Evolutionary conservation across 2,888 invertebrate species (phyloP), one percentile per base, ranked within the genome.

Genomic region (Acanthosepion lycidas): DNA sequence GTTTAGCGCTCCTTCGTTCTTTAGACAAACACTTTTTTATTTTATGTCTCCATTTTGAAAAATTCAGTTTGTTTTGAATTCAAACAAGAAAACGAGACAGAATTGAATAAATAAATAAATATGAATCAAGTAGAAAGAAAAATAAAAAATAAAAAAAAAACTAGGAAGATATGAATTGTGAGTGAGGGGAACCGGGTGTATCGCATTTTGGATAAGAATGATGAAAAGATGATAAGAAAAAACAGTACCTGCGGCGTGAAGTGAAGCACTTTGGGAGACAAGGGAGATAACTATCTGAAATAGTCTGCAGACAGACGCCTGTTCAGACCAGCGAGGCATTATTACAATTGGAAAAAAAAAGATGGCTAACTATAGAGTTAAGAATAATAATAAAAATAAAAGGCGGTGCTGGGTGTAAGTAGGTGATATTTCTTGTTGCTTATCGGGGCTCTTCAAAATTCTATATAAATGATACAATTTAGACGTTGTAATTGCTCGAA

Each of bases 221-320:
- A 78, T 78, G 78, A 33, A 15, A 23, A 78, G n/a, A 8, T 78
- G 78, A 78, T 78, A 78, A 78, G 78, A 78, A 78, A 78, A 18
- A n/a, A n/a, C 78, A 78, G 78, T 78, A 78, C 78, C 78, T 78
- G 78, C 78, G 78, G 78, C 78, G n/a, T n/a, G 78, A 78, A 78
- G 78, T 78, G 18, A n/a, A 33, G 78, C 78, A 78, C 78, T n/a
- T 33, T 78, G 78, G 78, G 78, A 78, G 78, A 78, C 78, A 78
- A 78, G 78, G 78, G 78, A n/a, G 78, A 78, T 78, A 78, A 78
- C n/a, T 78, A 78, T 78, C 78, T 78, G n/a, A n/a, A 33, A 78
- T 78, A 78, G 78, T 78, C 78, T 78, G 18, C 78, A 78, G 78
- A 78, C 78, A 78, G 78, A 78, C 78, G 78, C 78, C 78, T 78